A percentile compares a stretch with the other conserved stretches of the same genome.
These are phyloP conservation scores for Epsilonema sp. DNA, from an alignment of 2,888 invertebrate species.

Conservation along the genomic window DNA sequence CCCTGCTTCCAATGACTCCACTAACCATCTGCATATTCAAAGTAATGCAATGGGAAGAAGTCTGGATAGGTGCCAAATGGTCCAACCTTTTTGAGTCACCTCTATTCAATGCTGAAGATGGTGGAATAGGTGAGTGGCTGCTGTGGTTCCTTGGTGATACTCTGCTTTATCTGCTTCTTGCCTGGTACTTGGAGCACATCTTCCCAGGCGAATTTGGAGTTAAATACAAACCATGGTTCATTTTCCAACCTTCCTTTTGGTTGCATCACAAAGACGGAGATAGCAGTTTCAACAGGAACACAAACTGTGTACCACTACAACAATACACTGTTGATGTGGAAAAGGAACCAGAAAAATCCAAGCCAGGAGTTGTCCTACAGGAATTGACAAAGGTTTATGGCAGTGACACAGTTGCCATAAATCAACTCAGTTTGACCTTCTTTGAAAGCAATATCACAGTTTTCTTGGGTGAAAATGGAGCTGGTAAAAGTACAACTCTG, in stretches of 20 bases:
- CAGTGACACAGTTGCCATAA: not conserved
- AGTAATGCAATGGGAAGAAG: conserved; percentile 51
- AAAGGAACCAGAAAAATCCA: conserved; percentile 68
- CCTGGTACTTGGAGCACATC: conserved; percentile 61
- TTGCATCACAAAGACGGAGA: conserved; percentile 20
- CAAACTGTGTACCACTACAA: too few species aligned
- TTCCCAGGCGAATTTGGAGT: conserved; percentile 64
- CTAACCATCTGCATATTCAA: conserved; percentile 25
- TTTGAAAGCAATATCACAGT: conserved; percentile 2
- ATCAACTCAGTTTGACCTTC: conserved; percentile 1
- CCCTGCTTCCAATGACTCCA: not conserved
- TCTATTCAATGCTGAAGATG: conserved; percentile 36
- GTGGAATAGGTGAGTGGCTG: conserved; percentile 47
- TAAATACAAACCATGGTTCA: conserved; percentile 54
- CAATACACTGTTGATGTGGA: too few species aligned
- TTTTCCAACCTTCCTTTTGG: conserved; percentile 53
- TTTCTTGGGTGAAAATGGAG: conserved; percentile 7
- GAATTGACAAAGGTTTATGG: not conserved
- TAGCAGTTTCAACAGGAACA: too few species aligned
- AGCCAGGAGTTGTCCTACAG: conserved; percentile 24
- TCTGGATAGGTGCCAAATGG: conserved; percentile 51
- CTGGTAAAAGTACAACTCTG: conserved; percentile 7
- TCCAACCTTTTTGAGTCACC: conserved; percentile 44
- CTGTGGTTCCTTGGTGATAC: conserved; percentile 62
- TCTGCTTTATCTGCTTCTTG: conserved; percentile 50